Percentiles rank a stretch among this genome's conserved stretches.
phyloP scores from a whole-genome alignment of 2,113 vertebrate genomes.

The Nestor notabilis region DNA sequence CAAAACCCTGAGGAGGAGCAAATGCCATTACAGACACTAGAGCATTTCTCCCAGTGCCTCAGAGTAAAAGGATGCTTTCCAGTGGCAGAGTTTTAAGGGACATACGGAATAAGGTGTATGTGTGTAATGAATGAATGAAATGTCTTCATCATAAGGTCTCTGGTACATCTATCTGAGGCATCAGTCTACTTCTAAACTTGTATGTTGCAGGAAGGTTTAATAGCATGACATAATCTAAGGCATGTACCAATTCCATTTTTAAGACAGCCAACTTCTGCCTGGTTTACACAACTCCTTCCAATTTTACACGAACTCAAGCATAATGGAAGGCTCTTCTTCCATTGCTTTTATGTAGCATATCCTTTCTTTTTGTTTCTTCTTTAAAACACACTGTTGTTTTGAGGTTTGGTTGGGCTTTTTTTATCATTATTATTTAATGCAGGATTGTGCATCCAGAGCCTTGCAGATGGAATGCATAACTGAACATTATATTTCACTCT shows the following conservation, averaged over 20 bases:
- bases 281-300: not conserved
- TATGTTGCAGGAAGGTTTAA: not conserved
- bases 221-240: constrained; percentile 14
- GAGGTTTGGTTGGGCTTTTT: not conserved
- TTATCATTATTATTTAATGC: constrained; percentile 28
- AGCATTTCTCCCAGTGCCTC: not conserved
- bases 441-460: constrained; percentile 24
- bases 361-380: constrained; percentile 40
- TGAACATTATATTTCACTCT: constrained; percentile 45
- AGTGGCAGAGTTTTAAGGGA: not conserved
- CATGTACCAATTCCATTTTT: not conserved
- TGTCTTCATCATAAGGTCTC: not conserved
- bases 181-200: not conserved
- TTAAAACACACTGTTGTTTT: not conserved
- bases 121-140: not conserved
- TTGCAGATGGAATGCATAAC: constrained; percentile 63
- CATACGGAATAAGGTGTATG: accelerated
- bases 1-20: accelerated
- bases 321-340: constrained; percentile 34
- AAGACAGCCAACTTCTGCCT: constrained; percentile 31
- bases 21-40: not conserved
- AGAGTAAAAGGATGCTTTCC: not conserved
- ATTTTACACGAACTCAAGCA: constrained; percentile 12
- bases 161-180: not conserved
- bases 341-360: constrained; percentile 25